Evolutionary conservation across 2,113 vertebrate genomes (phyloP), one percentile per base, ranked within the genome.

Genomic region (Nematolebias whitei): DNA sequence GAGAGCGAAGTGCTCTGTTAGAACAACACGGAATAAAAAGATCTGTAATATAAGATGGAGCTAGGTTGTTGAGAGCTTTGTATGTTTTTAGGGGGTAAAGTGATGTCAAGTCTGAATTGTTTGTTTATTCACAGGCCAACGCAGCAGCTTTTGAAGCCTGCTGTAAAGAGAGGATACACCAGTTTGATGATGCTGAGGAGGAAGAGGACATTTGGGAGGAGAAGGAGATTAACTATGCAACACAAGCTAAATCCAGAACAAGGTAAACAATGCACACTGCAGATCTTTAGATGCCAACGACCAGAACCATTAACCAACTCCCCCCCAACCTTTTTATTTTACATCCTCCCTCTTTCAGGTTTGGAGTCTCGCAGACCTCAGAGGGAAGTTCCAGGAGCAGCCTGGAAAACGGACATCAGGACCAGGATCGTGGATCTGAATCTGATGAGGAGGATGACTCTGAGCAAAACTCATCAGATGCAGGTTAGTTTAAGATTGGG

Each of bases 121-220:
- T 1, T 67, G n/a, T n/a, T 8, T 66, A n/a, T 81, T 3, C 48
- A 0, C 73, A 98, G 96, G 95, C 96, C 84, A 96, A 94, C 0
- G 92, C 93, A 1, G 94, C 95, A 78, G 94, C 96, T 43, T 98
- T 98, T 32, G 97, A 98, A 85, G 95, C 96, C 64, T 97, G 96
- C 88, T 98, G 95, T 90, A 94, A 94, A 13, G 96, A 99, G 77
- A 90, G 92, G 54, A 96, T 98, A 87, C 95, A 95, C 57, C 96
- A 96, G 50, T 99, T 98, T 15, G 95, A 98, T 1, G 96, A 99
- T 15, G 94, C 92, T 0, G 96, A 96, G 26, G 96, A 96, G 51
- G 96, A 97, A 8, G 96, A 99, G 11, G 97, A 99, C 59, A 96
- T 99, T 71, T 99, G 97, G 97, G 96, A 99, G 40, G 96, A 96